These are phyloP conservation scores for Megalopta genalis DNA, from an alignment of 1,140 invertebrate species.

Conservation along the genomic window DNA sequence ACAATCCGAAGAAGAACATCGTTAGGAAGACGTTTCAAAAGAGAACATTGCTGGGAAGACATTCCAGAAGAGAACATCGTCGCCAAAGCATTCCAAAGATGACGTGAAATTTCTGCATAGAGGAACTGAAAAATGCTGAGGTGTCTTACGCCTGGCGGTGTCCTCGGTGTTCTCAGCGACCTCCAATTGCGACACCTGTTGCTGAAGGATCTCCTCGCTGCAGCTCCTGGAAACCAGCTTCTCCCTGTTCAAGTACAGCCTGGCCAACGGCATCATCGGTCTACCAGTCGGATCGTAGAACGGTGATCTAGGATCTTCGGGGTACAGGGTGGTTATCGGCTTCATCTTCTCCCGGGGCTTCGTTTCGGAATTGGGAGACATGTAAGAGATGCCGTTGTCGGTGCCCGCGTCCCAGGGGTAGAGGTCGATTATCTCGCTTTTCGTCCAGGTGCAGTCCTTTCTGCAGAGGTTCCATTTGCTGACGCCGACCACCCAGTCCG, in stretches of 20 bases:
- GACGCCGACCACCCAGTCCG: conserved; percentile 97
- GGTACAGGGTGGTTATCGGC: conserved; percentile 92
- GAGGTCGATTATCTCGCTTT: conserved; percentile 89
- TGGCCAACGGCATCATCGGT: conserved; percentile 91
- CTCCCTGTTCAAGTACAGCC: conserved; percentile 86
- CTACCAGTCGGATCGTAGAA: conserved; percentile 91
- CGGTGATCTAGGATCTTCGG: conserved; percentile 92
- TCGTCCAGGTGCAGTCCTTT: conserved; percentile 93
- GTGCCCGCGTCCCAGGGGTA: conserved; percentile 97
- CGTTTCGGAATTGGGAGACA: conserved; percentile 93
- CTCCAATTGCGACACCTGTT: conserved; percentile 81
- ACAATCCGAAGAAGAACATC: too few relatives aligned
- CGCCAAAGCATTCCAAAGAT: too few relatives aligned
- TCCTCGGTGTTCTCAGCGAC: conserved; percentile 88
- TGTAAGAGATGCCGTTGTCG: conserved; percentile 95
- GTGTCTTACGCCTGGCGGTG: conserved; percentile 84
- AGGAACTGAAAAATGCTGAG: too few relatives aligned
- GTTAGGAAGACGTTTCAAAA: too few relatives aligned
- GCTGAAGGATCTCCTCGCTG: conserved; percentile 83
- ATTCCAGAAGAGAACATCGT: too few relatives aligned
- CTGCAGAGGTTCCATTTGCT: conserved; percentile 92
- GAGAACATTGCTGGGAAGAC: neutral
- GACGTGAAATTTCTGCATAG: too few relatives aligned
- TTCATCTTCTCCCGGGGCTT: conserved; percentile 93
- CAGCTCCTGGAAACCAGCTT: conserved; percentile 87